Evolutionary conservation across 2,888 invertebrate genomes (phyloP).

Genomic region (Xylota sylvarum): DNA sequence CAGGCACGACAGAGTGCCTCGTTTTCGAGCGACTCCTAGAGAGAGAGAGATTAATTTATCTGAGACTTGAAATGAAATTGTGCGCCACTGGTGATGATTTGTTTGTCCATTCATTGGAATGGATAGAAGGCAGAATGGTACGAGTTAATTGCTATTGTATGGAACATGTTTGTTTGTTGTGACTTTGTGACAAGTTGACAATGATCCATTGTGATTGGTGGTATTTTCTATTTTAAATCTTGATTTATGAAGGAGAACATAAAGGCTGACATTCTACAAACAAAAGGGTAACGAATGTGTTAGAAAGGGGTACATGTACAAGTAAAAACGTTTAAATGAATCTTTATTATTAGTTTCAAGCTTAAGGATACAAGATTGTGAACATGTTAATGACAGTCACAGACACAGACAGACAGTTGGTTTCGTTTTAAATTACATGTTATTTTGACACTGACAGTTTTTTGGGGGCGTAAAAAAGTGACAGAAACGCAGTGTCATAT

Average conservation of each 20-base stretch:
- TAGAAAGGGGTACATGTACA: too few relatives aligned
- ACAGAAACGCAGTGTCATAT: too few relatives aligned
- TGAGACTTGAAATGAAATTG: constrained; percentile 28
- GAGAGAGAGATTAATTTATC: constrained; percentile 26
- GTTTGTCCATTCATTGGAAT: constrained; percentile 10
- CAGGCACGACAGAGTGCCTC: background rate
- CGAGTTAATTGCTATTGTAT: background rate
- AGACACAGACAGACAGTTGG: too few relatives aligned
- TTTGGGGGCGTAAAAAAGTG: too few relatives aligned
- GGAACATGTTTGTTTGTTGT: background rate
- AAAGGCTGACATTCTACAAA: too few relatives aligned
- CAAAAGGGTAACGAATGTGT: too few relatives aligned
- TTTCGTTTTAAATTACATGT: too few relatives aligned
- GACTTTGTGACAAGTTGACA: background rate
- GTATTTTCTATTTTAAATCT: background rate
- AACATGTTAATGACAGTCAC: too few relatives aligned
- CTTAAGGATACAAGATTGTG: too few relatives aligned
- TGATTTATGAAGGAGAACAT: background rate
- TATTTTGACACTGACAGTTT: too few relatives aligned
- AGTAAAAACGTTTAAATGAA: too few relatives aligned
- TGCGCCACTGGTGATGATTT: constrained; percentile 38
- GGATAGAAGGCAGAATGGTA: background rate
- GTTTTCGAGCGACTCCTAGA: constrained; percentile 7
- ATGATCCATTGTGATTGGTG: background rate
- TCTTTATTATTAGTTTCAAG: too few relatives aligned